Evolutionary conservation across 2,113 vertebrate species (phyloP).

Genomic region (Lagopus muta): DNA sequence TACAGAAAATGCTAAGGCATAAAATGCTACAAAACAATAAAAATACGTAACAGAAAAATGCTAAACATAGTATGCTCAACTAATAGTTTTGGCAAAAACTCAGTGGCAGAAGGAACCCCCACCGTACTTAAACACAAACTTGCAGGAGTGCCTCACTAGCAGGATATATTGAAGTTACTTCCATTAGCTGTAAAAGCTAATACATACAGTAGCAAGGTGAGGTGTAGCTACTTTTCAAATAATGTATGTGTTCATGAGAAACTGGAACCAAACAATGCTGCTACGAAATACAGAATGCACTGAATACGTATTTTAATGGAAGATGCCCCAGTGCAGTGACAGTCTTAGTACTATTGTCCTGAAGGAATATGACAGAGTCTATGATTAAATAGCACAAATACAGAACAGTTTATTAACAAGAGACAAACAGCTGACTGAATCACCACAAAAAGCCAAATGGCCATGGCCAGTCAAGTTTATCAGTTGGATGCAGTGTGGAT

Average conservation of each 20-base stretch:
- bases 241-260: not conserved
- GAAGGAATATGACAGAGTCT: not conserved
- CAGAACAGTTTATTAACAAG: not conserved
- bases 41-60: not conserved
- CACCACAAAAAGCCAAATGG: not conserved
- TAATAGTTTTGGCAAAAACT: not conserved
- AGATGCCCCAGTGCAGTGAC: rapidly evolving
- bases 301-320: not conserved
- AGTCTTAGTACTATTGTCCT: not conserved
- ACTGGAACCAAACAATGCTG: not conserved
- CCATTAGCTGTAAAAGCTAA: not conserved
- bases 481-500: not conserved
- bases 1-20: not conserved
- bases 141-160: not conserved
- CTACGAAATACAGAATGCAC: not conserved
- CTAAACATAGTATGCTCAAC: not conserved
- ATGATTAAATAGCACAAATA: not conserved
- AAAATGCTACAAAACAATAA: not conserved
- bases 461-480: not conserved
- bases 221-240: not conserved
- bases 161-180: not conserved
- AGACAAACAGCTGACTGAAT: not conserved
- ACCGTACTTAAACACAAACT: not conserved
- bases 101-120: not conserved
- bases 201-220: not conserved